Evolutionary conservation across 2,797 vertebrate species (phyloP).

Genomic region (Florisuga fusca): DNA sequence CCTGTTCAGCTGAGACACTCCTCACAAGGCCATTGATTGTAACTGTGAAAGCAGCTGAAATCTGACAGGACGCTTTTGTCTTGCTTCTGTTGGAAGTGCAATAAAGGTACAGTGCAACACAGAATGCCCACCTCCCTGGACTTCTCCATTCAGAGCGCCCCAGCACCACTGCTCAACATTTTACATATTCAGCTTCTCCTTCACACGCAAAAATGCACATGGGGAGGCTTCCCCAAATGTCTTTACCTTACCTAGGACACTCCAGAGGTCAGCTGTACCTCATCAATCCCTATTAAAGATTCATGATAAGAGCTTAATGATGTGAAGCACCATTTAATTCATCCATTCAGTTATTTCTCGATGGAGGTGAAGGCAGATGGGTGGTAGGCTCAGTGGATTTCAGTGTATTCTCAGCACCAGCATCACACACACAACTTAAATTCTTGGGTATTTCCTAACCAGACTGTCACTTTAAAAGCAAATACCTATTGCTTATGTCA

Average conservation of each 20-base stretch:
- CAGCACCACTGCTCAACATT: not conserved
- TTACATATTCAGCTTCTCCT: not conserved
- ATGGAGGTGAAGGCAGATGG: not conserved
- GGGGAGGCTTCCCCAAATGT: not conserved
- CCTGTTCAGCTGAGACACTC: not conserved
- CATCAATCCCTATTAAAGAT: not conserved
- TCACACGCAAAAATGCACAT: not conserved
- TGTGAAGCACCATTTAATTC: not conserved
- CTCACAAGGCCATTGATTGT: not conserved
- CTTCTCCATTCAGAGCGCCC: not conserved
- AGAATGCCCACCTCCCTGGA: not conserved
- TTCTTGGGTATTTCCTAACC: not conserved
- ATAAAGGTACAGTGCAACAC: not conserved
- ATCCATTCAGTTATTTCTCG: not conserved
- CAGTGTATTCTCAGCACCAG: not conserved
- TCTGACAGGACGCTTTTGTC: not conserved
- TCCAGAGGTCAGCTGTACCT: not conserved
- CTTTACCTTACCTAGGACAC: not conserved
- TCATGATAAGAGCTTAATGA: not conserved
- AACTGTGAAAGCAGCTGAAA: not conserved
- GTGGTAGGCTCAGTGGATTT: not conserved
- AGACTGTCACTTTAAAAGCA: not conserved
- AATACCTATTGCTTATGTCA: not conserved
- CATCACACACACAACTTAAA: not conserved
- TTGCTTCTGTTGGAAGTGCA: not conserved